phyloP scores from a whole-genome alignment of 2,888 invertebrate species.

The Copidosoma aretas region DNA sequence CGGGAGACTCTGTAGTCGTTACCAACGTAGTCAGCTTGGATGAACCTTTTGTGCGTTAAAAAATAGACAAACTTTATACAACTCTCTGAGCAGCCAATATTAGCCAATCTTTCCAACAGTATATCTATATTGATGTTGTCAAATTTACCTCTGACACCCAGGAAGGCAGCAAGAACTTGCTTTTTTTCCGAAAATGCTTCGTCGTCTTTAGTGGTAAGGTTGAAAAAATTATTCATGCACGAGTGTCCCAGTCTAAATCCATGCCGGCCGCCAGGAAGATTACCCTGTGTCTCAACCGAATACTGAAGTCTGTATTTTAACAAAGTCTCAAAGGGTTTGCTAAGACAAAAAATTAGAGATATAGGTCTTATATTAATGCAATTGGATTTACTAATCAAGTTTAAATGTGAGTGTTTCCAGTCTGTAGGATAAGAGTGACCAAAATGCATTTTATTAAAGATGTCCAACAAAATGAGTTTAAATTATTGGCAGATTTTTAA shows the following conservation, averaged over 20 bases:
- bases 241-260: background rate
- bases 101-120: too few species aligned
- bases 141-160: background rate
- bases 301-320: background rate
- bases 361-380: background rate
- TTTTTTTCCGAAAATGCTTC: background rate
- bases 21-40: too few species aligned
- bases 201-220: background rate
- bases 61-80: too few species aligned
- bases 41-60: too few species aligned
- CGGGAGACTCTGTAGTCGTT: too few species aligned
- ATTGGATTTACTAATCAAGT: slow-evolving; percentile 5
- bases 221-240: background rate
- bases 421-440: background rate
- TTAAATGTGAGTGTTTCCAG: slow-evolving; percentile 3
- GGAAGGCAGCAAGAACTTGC: background rate
- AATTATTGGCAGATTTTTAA: slow-evolving; percentile 1
- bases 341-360: background rate
- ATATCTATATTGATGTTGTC: background rate
- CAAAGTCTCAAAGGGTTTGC: slow-evolving; percentile 11
- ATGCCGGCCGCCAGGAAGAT: background rate
- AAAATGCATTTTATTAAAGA: background rate
- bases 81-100: too few species aligned
- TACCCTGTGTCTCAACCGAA: background rate
- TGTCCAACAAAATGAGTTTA: background rate